These are phyloP conservation scores for Hemibagrus guttatus DNA, from an alignment of 2,797 vertebrate genomes.

Conservation along the genomic window DNA sequence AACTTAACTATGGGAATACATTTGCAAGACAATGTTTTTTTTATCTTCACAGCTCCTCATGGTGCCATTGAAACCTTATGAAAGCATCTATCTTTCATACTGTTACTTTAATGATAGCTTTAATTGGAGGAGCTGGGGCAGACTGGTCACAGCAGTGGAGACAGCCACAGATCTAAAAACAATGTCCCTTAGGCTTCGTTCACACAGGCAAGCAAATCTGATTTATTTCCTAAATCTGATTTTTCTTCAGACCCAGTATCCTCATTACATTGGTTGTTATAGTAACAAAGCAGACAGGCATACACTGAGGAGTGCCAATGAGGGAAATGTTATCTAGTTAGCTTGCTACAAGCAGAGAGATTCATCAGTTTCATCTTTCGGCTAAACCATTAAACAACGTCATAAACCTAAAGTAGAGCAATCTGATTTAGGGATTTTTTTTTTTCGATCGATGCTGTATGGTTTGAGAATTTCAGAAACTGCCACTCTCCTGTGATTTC, in stretches of 20 bases:
- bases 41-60: conserved; percentile 11
- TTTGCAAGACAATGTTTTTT: not conserved
- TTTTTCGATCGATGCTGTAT: no score
- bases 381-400: not conserved
- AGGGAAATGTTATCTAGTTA: conserved; percentile 10
- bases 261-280: conserved; percentile 33
- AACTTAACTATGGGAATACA: not conserved
- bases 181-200: conserved; percentile 24
- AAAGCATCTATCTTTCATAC: conserved; percentile 37
- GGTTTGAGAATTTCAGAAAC: no score
- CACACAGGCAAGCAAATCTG: conserved; percentile 9
- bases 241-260: conserved; percentile 5
- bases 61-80: conserved; percentile 29
- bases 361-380: not conserved
- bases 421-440: not conserved
- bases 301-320: not conserved
- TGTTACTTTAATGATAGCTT: conserved; percentile 50
- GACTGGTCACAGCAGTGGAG: conserved; percentile 25
- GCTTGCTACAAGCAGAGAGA: not conserved
- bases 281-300: conserved; percentile 20
- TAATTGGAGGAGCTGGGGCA: conserved; percentile 47
- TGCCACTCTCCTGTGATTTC: no score
- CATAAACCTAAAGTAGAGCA: not conserved
- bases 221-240: conserved; percentile 29
- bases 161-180: conserved; percentile 23